These are phyloP conservation scores for human DNA, from an alignment of 2,113 vertebrate genomes.

Conservation along the genomic window DNA sequence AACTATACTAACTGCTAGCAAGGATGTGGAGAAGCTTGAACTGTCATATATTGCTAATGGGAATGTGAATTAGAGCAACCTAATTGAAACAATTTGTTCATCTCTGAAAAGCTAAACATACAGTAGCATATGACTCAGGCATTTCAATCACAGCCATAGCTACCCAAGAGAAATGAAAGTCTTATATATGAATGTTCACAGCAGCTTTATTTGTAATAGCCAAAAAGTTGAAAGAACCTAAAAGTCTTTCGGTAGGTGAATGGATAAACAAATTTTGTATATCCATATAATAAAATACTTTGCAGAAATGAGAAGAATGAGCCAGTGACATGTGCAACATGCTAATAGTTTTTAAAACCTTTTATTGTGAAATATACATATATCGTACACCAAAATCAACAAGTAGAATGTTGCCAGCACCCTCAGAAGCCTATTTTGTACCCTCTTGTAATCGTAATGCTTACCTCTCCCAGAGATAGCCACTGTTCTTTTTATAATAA, in stretches of 20 bases:
- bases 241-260: not conserved
- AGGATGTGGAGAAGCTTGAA: not conserved
- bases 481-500: not conserved
- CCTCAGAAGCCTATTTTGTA: not conserved
- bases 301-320: not conserved
- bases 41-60: not conserved
- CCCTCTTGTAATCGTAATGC: not conserved
- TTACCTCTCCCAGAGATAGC: not conserved
- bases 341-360: not conserved
- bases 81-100: not conserved
- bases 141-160: not conserved
- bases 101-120: not conserved
- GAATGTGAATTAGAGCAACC: not conserved
- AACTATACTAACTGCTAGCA: not conserved
- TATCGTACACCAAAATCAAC: not conserved
- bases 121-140: not conserved
- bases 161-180: not conserved
- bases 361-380: not conserved
- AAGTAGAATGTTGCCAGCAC: not conserved
- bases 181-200: not conserved
- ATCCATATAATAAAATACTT: not conserved
- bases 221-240: not conserved
- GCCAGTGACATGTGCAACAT: not conserved
- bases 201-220: not conserved
- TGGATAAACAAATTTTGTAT: not conserved